These are phyloP conservation scores for Eurystomus gularis DNA, from an alignment of 2,113 vertebrate species.

Conservation along the genomic window DNA sequence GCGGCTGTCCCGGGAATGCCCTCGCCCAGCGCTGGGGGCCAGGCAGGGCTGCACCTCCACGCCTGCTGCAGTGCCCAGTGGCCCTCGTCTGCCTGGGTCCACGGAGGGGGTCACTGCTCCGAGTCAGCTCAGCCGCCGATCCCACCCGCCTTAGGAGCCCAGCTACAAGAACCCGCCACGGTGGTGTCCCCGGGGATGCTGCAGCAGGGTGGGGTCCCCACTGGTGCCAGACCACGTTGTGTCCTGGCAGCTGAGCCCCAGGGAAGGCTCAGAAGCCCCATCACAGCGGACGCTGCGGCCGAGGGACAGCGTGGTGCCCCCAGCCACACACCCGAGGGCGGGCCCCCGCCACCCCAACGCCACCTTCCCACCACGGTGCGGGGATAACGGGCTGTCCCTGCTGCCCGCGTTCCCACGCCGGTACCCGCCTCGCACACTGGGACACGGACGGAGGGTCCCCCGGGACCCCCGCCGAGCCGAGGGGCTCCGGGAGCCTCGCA, in stretches of 20 bases:
- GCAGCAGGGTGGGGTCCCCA: not conserved
- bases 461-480: not conserved
- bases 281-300: fast-evolving
- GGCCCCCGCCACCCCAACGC: not conserved
- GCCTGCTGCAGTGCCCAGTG: not conserved
- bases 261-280: not conserved
- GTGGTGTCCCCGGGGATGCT: not conserved
- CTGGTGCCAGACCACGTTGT: not conserved
- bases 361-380: fast-evolving
- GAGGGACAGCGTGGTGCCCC: fast-evolving
- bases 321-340: not conserved
- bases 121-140: not conserved
- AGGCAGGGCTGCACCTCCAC: not conserved
- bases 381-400: not conserved
- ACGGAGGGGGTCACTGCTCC: fast-evolving
- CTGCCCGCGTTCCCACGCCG: not conserved
- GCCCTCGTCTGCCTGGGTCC: not conserved
- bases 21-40: fast-evolving
- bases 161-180: too few relatives aligned
- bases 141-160: not conserved
- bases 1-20: fast-evolving
- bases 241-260: not conserved
- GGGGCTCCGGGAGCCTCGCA: too few relatives aligned
- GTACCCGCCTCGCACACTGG: fast-evolving
- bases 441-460: not conserved